A percentile compares a stretch with the other conserved stretches of the same genome.
Conservation (phyloP, 2,113 vertebrate genomes). For the Regulus satrapa region DNA sequence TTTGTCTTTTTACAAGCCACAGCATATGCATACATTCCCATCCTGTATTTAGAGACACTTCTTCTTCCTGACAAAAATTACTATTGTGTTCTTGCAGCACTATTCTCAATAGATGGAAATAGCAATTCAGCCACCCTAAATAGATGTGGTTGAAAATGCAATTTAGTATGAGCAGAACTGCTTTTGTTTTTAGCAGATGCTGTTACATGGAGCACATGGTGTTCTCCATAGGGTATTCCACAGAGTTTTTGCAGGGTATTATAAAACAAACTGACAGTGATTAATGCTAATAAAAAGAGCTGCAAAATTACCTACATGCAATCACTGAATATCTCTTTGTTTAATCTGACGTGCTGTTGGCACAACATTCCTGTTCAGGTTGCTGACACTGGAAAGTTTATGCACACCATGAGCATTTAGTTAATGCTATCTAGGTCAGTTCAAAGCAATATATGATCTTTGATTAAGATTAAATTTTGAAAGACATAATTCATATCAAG, state of each 20-base stretch:
- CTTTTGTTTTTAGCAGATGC: not conserved
- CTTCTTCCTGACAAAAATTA: not conserved
- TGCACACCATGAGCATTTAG: not conserved
- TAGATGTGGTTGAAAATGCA: not conserved
- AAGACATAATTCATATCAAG: not conserved
- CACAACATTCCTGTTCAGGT: not conserved
- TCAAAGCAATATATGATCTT: constrained; percentile 19
- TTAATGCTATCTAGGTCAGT: not conserved
- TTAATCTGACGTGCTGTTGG: not conserved
- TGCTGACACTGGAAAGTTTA: not conserved
- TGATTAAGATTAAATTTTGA: constrained; percentile 9
- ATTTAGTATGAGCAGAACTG: not conserved
- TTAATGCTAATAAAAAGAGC: not conserved
- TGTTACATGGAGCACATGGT: not conserved
- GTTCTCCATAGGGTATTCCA: not conserved
- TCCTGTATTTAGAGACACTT: not conserved
- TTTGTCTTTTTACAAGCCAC: not conserved
- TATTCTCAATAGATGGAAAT: not conserved
- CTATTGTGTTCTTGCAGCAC: not conserved
- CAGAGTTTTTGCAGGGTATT: not conserved
- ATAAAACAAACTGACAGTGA: not conserved
- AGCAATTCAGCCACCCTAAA: not conserved
- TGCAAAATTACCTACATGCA: not conserved
- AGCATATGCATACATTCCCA: not conserved
- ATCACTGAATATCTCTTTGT: not conserved